These are phyloP conservation scores for Microtus pennsylvanicus DNA, from an alignment of 2,113 vertebrate species.

Conservation along the genomic window DNA sequence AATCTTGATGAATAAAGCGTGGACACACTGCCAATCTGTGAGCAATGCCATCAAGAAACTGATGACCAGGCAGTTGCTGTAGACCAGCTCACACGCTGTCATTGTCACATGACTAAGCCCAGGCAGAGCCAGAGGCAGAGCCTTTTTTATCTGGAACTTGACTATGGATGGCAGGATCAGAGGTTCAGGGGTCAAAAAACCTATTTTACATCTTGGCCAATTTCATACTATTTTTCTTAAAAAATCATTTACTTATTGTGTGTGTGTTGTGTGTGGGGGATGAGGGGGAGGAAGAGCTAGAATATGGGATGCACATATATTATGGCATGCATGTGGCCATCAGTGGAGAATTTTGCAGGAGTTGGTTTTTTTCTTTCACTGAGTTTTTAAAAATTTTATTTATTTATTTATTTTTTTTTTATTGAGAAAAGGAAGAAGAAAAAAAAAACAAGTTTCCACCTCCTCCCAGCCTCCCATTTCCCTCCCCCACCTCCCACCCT, in stretches of 20 bases:
- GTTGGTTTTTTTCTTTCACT: neutral
- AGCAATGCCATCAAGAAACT: neutral
- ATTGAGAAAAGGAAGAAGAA: no score
- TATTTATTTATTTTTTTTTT: no score
- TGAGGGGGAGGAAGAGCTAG: neutral
- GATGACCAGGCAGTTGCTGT: neutral
- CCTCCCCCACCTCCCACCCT: no score
- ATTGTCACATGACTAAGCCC: neutral
- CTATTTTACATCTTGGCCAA: neutral
- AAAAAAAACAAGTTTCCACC: no score
- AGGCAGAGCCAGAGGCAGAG: neutral
- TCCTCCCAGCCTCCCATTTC: no score
- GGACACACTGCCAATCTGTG: neutral
- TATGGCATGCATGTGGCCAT: neutral
- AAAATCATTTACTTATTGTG: neutral
- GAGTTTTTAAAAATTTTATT: no score
- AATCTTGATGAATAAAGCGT: neutral
- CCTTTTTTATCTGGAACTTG: neutral
- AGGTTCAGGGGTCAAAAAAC: neutral
- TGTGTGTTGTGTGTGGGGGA: neutral
- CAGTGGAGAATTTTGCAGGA: neutral
- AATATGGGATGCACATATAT: neutral
- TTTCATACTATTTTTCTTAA: neutral
- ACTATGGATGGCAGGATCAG: neutral
- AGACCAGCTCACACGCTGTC: neutral